These are phyloP conservation scores for Acanthurus leucopareius DNA, from an alignment of 2,797 vertebrate genomes.

Conservation along the genomic window DNA sequence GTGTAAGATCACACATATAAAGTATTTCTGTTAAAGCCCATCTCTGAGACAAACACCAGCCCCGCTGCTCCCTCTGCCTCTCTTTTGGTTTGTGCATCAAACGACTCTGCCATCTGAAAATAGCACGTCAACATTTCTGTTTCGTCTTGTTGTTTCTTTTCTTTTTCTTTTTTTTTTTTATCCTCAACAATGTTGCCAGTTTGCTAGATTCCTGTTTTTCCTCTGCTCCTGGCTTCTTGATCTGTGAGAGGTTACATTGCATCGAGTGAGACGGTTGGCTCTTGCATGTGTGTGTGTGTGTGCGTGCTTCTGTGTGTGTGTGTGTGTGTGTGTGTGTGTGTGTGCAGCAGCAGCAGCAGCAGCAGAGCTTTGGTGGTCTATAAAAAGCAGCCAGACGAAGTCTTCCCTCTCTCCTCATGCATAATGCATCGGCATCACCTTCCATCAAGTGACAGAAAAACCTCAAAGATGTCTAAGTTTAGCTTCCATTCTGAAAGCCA, in stretches of 20 bases:
- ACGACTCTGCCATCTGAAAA: slow-evolving; percentile 81
- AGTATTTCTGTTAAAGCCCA: slow-evolving; percentile 77
- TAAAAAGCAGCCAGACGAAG: slow-evolving; percentile 96
- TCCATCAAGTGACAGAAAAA: slow-evolving; percentile 93
- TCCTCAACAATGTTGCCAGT: slow-evolving; percentile 81
- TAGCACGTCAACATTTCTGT: slow-evolving; percentile 80
- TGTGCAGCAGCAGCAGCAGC: no score
- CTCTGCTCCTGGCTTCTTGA: slow-evolving; percentile 79
- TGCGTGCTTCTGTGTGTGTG: slow-evolving; percentile 13
- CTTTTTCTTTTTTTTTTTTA: slow-evolving; percentile 60
- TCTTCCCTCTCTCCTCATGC: slow-evolving; percentile 96
- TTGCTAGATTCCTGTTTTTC: slow-evolving; percentile 84
- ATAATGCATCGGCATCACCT: slow-evolving; percentile 95
- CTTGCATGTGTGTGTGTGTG: slow-evolving; percentile 19
- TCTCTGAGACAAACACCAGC: slow-evolving; percentile 75
- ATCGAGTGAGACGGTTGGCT: slow-evolving; percentile 73
- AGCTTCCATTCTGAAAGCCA: slow-evolving; percentile 84
- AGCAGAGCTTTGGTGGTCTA: slow-evolving; percentile 85
- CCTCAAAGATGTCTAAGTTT: slow-evolving; percentile 96
- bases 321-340: no score
- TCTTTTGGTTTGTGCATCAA: slow-evolving; percentile 76
- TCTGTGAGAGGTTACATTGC: slow-evolving; percentile 86
- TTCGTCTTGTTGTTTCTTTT: slow-evolving; percentile 70
- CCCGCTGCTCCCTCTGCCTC: slow-evolving; percentile 50
- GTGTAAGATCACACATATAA: slow-evolving; percentile 76